A percentile compares a stretch with the other conserved stretches of the same genome.
These are phyloP conservation scores for Emberiza fucata DNA, from an alignment of 2,113 vertebrate genomes.

Conservation along the genomic window DNA sequence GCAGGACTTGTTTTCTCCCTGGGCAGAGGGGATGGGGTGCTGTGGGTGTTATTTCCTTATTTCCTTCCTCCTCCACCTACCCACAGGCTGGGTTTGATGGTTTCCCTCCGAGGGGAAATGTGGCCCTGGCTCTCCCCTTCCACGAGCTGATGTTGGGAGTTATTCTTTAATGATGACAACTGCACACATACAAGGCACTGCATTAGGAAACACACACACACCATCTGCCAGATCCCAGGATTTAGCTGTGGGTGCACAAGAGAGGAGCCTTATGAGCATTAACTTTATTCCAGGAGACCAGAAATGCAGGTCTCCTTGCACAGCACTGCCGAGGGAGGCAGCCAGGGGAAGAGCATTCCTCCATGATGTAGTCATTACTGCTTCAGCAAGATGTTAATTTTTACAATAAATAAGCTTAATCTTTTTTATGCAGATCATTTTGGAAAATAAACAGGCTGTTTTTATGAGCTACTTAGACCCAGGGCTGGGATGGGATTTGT, in stretches of 20 bases:
- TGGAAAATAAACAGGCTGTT: conserved; percentile 60
- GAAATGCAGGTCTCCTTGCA: conserved; percentile 17
- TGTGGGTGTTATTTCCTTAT: background rate
- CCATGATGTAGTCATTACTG: background rate
- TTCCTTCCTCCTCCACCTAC: background rate
- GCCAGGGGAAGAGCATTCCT: conserved; percentile 17
- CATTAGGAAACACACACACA: conserved; percentile 64
- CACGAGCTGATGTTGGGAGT: conserved; percentile 30
- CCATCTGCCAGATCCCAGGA: conserved; percentile 71
- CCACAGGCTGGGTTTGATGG: background rate
- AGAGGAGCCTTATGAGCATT: conserved; percentile 52
- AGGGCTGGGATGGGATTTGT: conserved; percentile 7
- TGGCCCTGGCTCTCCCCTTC: conserved; percentile 2
- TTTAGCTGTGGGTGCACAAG: conserved; percentile 57
- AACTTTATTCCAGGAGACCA: conserved; percentile 44
- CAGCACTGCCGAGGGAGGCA: conserved; percentile 28
- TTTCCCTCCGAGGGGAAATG: background rate
- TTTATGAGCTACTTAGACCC: conserved; percentile 61
- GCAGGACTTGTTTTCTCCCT: background rate
- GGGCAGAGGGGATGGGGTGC: background rate
- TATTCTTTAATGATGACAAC: conserved; percentile 73
- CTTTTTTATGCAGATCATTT: conserved; percentile 38
- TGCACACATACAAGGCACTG: conserved; percentile 53
- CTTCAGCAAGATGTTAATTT: conserved; percentile 57
- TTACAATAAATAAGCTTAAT: conserved; percentile 68